Percentiles rank a stretch among this genome's conserved stretches.
phyloP scores from a whole-genome alignment of 2,888 invertebrate genomes.

The Nymphalis urticae region DNA sequence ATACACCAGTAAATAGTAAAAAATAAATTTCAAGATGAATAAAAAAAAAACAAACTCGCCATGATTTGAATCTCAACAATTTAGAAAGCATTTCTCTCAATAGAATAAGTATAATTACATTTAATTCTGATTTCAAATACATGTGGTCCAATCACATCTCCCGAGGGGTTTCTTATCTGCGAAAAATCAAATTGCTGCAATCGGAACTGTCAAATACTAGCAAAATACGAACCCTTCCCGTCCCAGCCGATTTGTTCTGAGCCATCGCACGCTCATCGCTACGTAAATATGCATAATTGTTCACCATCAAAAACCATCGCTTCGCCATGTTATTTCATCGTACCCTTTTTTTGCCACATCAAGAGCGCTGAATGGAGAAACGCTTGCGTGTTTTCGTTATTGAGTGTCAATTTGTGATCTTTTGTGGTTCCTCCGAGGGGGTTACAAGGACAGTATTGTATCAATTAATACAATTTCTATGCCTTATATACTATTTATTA shows the following conservation, averaged over 20 bases:
- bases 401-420: conserved; percentile 38
- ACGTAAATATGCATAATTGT: conserved; percentile 69
- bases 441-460: conserved; percentile 8
- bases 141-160: conserved; percentile 9
- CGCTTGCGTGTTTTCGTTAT: conserved; percentile 33
- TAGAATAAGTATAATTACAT: not conserved
- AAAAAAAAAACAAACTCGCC: not conserved
- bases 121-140: not conserved
- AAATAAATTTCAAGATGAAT: no score
- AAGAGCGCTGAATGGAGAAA: conserved; percentile 12
- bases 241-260: conserved; percentile 63
- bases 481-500: not conserved
- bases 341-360: conserved; percentile 32
- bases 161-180: conserved; percentile 27
- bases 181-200: conserved; percentile 37
- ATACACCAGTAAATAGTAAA: no score
- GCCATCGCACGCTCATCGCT: conserved; percentile 50
- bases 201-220: conserved; percentile 35
- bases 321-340: conserved; percentile 20
- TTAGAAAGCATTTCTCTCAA: no score
- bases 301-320: conserved; percentile 48
- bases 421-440: conserved; percentile 26
- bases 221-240: conserved; percentile 51
- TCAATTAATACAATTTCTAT: not conserved
- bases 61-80: not conserved